Evolutionary conservation across 2,888 invertebrate species (phyloP).

Genomic region (Pristionchus exspectatus): DNA sequence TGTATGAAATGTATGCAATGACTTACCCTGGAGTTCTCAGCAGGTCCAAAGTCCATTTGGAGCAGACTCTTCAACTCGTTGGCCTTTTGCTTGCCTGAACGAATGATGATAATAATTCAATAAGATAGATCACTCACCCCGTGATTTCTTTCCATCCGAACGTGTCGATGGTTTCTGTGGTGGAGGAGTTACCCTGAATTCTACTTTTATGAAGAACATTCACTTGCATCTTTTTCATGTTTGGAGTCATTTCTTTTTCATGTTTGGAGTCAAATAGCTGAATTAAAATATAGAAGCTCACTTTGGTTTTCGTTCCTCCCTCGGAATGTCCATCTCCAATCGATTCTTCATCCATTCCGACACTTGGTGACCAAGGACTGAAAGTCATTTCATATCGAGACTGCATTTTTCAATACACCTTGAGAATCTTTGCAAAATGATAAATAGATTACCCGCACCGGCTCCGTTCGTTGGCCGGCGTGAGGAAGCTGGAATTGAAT

Average conservation of each 20-base stretch:
- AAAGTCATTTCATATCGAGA: too few species aligned
- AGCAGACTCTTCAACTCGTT: conserved; percentile 28
- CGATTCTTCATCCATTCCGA: neutral
- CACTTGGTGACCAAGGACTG: neutral
- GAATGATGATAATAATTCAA: neutral
- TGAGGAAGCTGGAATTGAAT: neutral
- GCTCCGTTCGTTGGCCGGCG: neutral
- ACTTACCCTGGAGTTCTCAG: neutral
- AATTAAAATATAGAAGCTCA: neutral
- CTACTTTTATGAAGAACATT: too few species aligned
- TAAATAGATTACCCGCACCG: neutral
- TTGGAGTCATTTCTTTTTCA: neutral
- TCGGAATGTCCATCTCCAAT: conserved; percentile 1
- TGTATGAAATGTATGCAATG: neutral
- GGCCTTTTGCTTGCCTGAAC: neutral
- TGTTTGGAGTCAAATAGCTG: neutral
- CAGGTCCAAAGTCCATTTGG: conserved; percentile 28
- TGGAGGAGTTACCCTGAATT: neutral
- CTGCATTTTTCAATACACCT: too few species aligned
- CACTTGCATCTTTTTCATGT: too few species aligned
- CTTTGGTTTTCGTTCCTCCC: neutral
- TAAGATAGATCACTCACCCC: neutral
- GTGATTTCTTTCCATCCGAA: neutral
- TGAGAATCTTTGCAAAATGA: neutral
- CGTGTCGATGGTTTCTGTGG: neutral